phyloP scores from a whole-genome alignment of 1,140 invertebrate genomes.

The Leptinotarsa texana region DNA sequence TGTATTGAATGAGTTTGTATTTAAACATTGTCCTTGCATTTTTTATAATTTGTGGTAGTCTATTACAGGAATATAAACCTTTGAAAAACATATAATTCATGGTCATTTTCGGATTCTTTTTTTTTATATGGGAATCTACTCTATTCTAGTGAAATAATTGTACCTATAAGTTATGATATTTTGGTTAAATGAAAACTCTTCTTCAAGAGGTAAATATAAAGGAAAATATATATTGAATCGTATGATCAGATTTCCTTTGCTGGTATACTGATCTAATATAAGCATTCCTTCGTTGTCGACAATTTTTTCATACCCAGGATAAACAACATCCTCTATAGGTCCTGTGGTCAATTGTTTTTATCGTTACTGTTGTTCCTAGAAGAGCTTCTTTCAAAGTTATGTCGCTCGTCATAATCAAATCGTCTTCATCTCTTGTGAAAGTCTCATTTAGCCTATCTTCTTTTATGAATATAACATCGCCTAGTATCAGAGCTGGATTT shows the following conservation, averaged over 20 bases:
- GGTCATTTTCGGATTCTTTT: too few species aligned
- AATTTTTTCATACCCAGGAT: conserved; percentile 61
- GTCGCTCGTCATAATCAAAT: conserved; percentile 66
- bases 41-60: too few species aligned
- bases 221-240: conserved; percentile 63
- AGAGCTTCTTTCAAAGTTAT: conserved; percentile 70
- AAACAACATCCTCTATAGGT: conserved; percentile 70
- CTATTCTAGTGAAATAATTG: too few species aligned
- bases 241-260: conserved; percentile 61
- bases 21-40: too few species aligned
- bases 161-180: too few species aligned
- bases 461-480: too few species aligned
- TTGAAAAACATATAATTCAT: too few species aligned
- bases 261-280: conserved; percentile 55
- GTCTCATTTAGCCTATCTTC: conserved; percentile 79
- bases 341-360: conserved; percentile 71
- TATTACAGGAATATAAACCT: too few species aligned
- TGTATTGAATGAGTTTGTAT: too few species aligned
- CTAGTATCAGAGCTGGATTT: too few species aligned
- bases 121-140: too few species aligned
- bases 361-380: conserved; percentile 65
- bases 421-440: conserved; percentile 73
- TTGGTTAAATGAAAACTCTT: conserved; percentile 55
- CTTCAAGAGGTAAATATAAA: conserved; percentile 58
- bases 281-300: conserved; percentile 63